A percentile compares a stretch with the other conserved stretches of the same genome.
Evolutionary conservation across 2,113 vertebrate species (phyloP).

Genomic region (Sprattus sprattus): DNA sequence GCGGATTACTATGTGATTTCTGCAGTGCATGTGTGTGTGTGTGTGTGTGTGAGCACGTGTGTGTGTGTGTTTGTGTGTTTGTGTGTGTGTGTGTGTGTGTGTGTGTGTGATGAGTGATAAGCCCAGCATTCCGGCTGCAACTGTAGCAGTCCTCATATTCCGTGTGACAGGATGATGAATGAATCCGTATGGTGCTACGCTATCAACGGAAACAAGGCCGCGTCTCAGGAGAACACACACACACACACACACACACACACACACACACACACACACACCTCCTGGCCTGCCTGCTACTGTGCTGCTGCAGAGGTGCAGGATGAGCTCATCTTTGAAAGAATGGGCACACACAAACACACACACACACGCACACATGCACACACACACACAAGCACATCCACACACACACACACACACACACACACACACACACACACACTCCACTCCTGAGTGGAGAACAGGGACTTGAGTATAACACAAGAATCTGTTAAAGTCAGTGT

Average conservation of each 20-base stretch:
- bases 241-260: background rate
- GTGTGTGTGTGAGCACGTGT: background rate
- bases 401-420: no score
- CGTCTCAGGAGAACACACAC: background rate
- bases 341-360: background rate
- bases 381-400: background rate
- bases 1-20: no score
- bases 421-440: background rate
- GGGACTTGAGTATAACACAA: background rate
- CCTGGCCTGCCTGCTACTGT: background rate
- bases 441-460: background rate
- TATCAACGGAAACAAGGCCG: background rate
- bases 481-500: background rate
- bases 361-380: background rate
- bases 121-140: background rate
- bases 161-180: constrained; percentile 35
- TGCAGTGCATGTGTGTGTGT: background rate
- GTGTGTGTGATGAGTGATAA: background rate
- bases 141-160: constrained; percentile 30
- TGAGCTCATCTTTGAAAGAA: constrained; percentile 12
- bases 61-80: background rate
- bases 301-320: background rate
- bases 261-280: constrained; percentile 5
- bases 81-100: background rate
- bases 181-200: background rate